A percentile compares a stretch with the other conserved stretches of the same genome.
Evolutionary conservation across 1,140 invertebrate genomes (phyloP).

Genomic region (Lordiphosa collinella): DNA sequence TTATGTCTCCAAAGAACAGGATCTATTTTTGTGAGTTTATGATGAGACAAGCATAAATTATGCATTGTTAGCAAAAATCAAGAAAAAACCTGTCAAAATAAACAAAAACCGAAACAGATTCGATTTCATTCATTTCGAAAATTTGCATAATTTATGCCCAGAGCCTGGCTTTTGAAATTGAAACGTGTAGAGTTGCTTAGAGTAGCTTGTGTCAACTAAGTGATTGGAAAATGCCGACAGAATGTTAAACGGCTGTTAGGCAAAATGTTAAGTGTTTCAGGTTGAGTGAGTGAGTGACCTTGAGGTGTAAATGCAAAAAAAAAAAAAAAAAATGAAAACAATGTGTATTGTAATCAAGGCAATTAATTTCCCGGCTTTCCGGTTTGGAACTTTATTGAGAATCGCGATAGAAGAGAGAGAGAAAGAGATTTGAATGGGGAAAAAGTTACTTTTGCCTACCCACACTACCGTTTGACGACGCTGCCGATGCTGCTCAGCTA

Average conservation of each 20-base stretch:
- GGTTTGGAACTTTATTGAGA: slow-evolving; percentile 1
- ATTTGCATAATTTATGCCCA: slow-evolving; percentile 61
- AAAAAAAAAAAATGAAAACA: slow-evolving; percentile 1
- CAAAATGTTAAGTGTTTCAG: slow-evolving; percentile 17
- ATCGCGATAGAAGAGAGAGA: not conserved
- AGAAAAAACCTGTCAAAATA: slow-evolving; percentile 58
- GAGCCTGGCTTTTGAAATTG: slow-evolving; percentile 3
- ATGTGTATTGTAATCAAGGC: not conserved
- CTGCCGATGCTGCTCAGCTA: slow-evolving; percentile 4
- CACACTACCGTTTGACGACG: slow-evolving; percentile 1
- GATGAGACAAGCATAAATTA: slow-evolving; percentile 50
- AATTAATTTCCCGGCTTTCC: slow-evolving; percentile 16
- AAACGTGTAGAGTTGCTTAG: slow-evolving; percentile 3
- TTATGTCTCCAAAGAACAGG: slow-evolving; percentile 39
- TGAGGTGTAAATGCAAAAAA: slow-evolving; percentile 16
- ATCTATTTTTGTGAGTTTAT: slow-evolving; percentile 32
- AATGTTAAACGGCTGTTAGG: slow-evolving; percentile 36
- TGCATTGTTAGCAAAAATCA: slow-evolving; percentile 54
- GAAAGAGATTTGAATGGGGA: no score
- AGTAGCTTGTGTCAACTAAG: slow-evolving; percentile 21
- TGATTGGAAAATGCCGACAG: slow-evolving; percentile 1
- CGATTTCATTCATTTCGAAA: slow-evolving; percentile 41
- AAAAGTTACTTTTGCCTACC: not conserved
- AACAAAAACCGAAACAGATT: slow-evolving; percentile 57
- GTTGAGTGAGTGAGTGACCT: slow-evolving; percentile 29